A percentile compares a stretch with the other conserved stretches of the same genome.
These are phyloP conservation scores for Camelus dromedarius DNA, from an alignment of 2,113 vertebrate genomes.

Conservation along the genomic window DNA sequence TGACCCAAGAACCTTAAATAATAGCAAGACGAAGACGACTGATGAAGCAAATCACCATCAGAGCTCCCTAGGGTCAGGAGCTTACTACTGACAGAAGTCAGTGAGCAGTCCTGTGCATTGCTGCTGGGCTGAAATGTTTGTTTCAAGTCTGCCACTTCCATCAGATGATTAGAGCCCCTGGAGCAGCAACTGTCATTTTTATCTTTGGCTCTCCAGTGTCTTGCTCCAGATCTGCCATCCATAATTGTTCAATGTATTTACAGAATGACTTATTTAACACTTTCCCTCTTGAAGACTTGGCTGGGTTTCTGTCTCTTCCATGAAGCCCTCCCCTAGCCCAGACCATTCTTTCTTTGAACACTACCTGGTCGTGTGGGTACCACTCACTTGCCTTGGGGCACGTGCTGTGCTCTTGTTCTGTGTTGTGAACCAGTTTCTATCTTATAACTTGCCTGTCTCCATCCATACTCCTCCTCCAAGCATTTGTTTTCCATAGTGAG, in stretches of 20 bases:
- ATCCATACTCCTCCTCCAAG: background rate
- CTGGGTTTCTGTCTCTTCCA: background rate
- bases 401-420: background rate
- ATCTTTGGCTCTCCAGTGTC: background rate
- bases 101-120: accelerated
- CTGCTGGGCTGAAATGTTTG: too few relatives aligned
- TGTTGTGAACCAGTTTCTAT: background rate
- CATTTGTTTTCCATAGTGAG: background rate
- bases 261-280: background rate
- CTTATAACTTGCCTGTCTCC: background rate
- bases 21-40: background rate
- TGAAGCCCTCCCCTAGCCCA: accelerated
- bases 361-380: accelerated
- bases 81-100: background rate
- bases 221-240: too few relatives aligned
- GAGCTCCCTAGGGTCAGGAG: accelerated
- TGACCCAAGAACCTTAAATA: background rate
- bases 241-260: background rate
- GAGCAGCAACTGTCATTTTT: background rate
- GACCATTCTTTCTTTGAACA: background rate
- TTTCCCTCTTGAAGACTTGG: background rate
- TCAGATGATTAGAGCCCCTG: background rate
- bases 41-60: background rate
- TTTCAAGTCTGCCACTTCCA: background rate
- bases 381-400: background rate